phyloP scores from a whole-genome alignment of 2,797 vertebrate genomes.

The Acanthiza pusilla region DNA sequence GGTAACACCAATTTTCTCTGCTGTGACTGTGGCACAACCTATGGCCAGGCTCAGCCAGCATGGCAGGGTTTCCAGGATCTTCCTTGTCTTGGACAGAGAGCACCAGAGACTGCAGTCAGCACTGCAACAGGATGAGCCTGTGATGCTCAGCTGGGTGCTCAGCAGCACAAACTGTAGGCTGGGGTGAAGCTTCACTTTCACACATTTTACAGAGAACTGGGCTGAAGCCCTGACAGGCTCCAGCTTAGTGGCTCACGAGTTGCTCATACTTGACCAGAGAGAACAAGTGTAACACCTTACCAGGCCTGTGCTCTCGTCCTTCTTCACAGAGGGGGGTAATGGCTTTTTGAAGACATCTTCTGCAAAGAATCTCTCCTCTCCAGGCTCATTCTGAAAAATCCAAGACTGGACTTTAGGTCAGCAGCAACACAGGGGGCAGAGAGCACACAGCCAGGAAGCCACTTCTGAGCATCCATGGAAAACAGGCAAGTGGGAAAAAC shows the following conservation, averaged over 20 bases:
- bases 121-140: not conserved
- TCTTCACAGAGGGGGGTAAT: conserved; percentile 86
- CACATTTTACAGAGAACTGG: not conserved
- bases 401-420: not conserved
- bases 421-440: not conserved
- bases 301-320: conserved; percentile 81
- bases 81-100: not conserved
- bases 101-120: not conserved
- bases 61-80: not conserved
- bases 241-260: not conserved
- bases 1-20: not conserved
- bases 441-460: not conserved
- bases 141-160: not conserved
- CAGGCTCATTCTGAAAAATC: conserved; percentile 71
- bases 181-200: not conserved
- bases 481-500: not conserved
- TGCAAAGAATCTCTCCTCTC: conserved; percentile 65
- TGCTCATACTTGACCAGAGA: not conserved
- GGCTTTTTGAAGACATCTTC: conserved; percentile 98
- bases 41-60: not conserved
- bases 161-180: not conserved
- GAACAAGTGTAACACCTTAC: conserved; percentile 70
- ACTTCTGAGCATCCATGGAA: not conserved
- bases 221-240: not conserved
- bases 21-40: not conserved